Evolutionary conservation across 1,140 invertebrate species (phyloP).

Genomic region (Drosophila kohkoa): DNA sequence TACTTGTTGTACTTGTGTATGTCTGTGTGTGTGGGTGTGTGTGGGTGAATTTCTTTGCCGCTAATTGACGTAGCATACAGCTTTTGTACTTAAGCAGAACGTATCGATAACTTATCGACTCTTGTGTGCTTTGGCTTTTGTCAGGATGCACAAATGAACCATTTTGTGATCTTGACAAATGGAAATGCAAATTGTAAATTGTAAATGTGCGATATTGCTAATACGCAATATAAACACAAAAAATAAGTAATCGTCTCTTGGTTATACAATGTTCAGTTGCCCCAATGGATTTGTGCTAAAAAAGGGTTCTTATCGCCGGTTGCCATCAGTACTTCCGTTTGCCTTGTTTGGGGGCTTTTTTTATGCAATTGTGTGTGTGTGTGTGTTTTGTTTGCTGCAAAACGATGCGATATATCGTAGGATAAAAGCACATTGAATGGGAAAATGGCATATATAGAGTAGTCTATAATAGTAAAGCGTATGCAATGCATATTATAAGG

Average conservation of each 20-base stretch:
- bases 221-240: neutral
- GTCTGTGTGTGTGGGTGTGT: neutral
- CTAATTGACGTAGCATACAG: neutral
- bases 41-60: neutral
- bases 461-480: constrained; percentile 13
- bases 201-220: neutral
- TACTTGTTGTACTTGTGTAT: neutral
- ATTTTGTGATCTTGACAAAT: neutral
- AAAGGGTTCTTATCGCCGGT: constrained; percentile 38
- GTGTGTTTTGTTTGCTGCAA: constrained; percentile 11
- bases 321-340: constrained; percentile 37
- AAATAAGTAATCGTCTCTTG: neutral
- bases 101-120: neutral
- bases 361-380: neutral
- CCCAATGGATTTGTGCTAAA: constrained; percentile 31
- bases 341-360: constrained; percentile 25
- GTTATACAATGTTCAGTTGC: constrained; percentile 5
- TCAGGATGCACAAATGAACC: neutral
- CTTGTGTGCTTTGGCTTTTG: neutral
- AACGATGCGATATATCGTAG: neutral
- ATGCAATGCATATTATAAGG: constrained; percentile 19
- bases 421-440: constrained; percentile 7
- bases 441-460: neutral
- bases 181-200: neutral
- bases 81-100: neutral